These are phyloP conservation scores for Trematocara macrostoma DNA, from an alignment of 2,113 vertebrate genomes.

Conservation along the genomic window DNA sequence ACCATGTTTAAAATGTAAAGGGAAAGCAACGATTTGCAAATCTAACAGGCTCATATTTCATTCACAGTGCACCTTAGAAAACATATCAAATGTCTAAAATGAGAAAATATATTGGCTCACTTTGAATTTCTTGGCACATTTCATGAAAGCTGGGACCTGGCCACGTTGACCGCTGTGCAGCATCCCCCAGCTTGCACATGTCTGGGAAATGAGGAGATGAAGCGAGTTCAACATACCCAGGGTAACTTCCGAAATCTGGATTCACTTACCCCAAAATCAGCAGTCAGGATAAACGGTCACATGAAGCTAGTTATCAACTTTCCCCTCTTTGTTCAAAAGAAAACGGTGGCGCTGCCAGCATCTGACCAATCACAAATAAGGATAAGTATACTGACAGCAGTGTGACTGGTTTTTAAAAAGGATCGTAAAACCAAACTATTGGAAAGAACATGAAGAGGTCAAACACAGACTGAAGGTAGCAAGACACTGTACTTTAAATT, in stretches of 20 bases:
- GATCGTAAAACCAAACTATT: neutral
- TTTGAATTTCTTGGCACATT: neutral
- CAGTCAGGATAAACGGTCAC: neutral
- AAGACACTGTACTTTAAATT: neutral
- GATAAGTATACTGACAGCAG: neutral
- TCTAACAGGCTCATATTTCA: neutral
- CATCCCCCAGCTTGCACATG: neutral
- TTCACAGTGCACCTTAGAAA: neutral
- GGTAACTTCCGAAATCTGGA: neutral
- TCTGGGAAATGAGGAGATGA: neutral
- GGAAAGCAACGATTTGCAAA: neutral
- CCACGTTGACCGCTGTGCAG: neutral
- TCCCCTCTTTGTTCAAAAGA: neutral
- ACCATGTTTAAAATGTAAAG: neutral
- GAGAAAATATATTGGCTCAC: neutral
- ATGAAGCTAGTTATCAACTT: neutral
- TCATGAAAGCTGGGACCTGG: neutral
- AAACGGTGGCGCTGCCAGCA: fast-evolving
- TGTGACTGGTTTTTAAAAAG: neutral
- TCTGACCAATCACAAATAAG: neutral
- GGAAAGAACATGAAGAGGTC: neutral
- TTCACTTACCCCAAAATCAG: neutral
- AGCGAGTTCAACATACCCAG: neutral
- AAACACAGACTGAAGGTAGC: neutral
- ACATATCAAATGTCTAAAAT: neutral